phyloP scores from a whole-genome alignment of 2,113 vertebrate species.

The Microcebus tavaratra region DNA sequence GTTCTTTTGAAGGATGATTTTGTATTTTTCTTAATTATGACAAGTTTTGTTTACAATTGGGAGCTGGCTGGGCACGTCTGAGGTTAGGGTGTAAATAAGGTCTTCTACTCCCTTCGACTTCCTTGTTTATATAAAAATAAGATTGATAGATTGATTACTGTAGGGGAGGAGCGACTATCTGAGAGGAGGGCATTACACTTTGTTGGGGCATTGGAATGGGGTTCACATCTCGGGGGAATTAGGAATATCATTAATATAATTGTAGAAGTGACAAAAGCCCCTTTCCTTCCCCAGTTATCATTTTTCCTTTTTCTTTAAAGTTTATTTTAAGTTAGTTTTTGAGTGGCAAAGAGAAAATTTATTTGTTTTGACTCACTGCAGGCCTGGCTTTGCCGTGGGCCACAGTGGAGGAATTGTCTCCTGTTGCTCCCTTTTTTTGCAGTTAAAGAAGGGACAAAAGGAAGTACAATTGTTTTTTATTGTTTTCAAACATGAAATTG shows the following conservation, averaged over 20 bases:
- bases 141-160: slow-evolving; percentile 55
- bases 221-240: background rate
- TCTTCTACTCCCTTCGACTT: slow-evolving; percentile 20
- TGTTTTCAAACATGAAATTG: slow-evolving; percentile 56
- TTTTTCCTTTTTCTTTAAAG: background rate
- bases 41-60: slow-evolving; percentile 62
- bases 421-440: slow-evolving; percentile 41
- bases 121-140: slow-evolving; percentile 73
- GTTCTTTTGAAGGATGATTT: slow-evolving; percentile 39
- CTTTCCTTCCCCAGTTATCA: background rate
- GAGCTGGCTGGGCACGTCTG: slow-evolving; percentile 30
- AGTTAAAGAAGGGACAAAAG: slow-evolving; percentile 39
- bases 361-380: slow-evolving; percentile 42
- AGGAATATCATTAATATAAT: slow-evolving; percentile 36
- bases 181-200: slow-evolving; percentile 32
- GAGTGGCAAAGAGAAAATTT: slow-evolving; percentile 55
- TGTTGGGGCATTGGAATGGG: background rate
- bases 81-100: slow-evolving; percentile 55
- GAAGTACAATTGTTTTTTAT: slow-evolving; percentile 27
- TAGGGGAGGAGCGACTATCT: background rate
- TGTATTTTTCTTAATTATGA: slow-evolving; percentile 42
- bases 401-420: slow-evolving; percentile 63
- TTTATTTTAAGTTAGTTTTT: slow-evolving; percentile 67
- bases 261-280: slow-evolving; percentile 21
- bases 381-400: slow-evolving; percentile 2